Evolutionary conservation across 2,888 invertebrate genomes (phyloP), one percentile per base, ranked within the genome.

Genomic region (Leucophenga maculata): DNA sequence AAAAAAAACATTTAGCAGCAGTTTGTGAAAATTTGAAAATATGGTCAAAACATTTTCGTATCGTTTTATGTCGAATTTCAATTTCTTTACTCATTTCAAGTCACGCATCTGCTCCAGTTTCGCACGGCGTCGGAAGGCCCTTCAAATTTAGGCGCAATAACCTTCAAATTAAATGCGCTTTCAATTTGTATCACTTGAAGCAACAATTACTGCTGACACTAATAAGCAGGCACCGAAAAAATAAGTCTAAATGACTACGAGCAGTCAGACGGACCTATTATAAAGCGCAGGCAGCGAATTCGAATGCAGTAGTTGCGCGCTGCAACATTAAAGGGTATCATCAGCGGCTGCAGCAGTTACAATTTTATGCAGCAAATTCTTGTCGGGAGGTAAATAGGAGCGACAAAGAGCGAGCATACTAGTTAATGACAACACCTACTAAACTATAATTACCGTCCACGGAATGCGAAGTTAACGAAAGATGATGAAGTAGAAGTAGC

Each of bases 341-440:
- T 64, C 62, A 64, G 11, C 62, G 14, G 20, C 48, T 22, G 6
- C 22, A 48, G 8, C 46, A 64, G 18, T 22, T 26, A 26, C 26
- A 39, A 39, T 11, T 8, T 39, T 39, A 39, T 39, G 39, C 39
- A 39, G 50, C 50, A 50, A 1, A 14, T n/a, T 8, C 50, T 4
- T 16, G 48, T 22, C n/a, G n/a, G n/a, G 31, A 6, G 11, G 9
- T 8, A 9, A 39, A 11, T 11, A 39, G 39, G 48, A 64, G 62
- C 48, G 32, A 32, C 39, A 39, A 39, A 39, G 39, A 39, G 14
- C 46, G 62, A 46, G 46, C 48, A 64, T 64, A 46, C 62, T 64
- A 64, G 62, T 48, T 64, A 64, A 64, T 64, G 62, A 64, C 62
- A 64, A 64, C 62, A 64, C 62, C 62, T 64, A 64, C 62, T 64